Percentiles rank a stretch among this genome's conserved stretches.
phyloP scores from a whole-genome alignment of 2,113 vertebrate genomes.

The Oreochromis spilurus region DNA sequence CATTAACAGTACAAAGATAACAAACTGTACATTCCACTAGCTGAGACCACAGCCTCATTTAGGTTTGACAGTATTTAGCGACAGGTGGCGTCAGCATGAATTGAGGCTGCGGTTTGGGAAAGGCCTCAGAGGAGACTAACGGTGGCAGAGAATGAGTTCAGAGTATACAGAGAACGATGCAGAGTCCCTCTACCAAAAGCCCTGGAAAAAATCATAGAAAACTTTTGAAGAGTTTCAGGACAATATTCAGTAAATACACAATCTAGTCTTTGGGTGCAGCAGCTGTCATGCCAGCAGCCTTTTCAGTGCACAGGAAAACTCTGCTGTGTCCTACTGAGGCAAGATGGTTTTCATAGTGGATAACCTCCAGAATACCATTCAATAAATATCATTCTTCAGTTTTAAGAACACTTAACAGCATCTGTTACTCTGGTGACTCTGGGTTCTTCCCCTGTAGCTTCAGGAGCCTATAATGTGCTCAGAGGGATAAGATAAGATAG shows the following conservation, averaged over 20 bases:
- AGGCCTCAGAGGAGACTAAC: accelerated
- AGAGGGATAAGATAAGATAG: accelerated
- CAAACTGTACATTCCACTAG: neutral
- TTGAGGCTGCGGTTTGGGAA: accelerated
- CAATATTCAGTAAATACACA: neutral
- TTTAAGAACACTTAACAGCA: neutral
- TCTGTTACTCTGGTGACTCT: neutral
- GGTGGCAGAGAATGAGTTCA: neutral
- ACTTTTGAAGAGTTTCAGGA: neutral
- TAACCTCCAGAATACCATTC: neutral
- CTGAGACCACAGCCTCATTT: neutral
- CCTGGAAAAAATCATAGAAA: neutral
- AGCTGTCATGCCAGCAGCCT: neutral
- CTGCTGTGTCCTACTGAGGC: neutral
- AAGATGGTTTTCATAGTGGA: neutral
- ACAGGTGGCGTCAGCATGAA: neutral
- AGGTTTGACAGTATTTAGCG: neutral
- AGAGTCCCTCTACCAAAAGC: neutral
- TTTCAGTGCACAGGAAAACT: neutral
- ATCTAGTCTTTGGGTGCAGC: neutral
- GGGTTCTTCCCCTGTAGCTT: neutral
- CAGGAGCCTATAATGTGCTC: neutral
- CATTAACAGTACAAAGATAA: neutral
- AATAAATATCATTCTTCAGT: neutral
- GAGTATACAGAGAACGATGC: neutral